Evolutionary conservation across 2,888 invertebrate genomes (phyloP).

Genomic region (Scelioninae gen. 2): DNA sequence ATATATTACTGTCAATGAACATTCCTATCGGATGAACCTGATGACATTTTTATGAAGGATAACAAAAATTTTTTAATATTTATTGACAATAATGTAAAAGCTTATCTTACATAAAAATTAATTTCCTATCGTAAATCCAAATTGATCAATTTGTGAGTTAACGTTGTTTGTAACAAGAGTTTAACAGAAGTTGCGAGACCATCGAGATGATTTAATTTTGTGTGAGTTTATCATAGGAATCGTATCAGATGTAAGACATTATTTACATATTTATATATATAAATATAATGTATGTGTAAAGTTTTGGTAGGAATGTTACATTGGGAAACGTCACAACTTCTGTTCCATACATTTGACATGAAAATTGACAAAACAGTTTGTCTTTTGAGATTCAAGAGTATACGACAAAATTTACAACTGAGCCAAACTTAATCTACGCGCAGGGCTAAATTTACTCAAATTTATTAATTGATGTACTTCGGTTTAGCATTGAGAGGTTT

Average conservation of each 20-base stretch:
- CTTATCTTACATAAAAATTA: neutral
- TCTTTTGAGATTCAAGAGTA: constrained; percentile 8
- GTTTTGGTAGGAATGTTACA: constrained; percentile 5
- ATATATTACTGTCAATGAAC: too few species aligned
- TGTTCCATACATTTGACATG: neutral
- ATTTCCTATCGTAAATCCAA: neutral
- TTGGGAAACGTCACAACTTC: constrained; percentile 2
- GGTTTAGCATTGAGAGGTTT: too few species aligned
- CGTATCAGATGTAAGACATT: neutral
- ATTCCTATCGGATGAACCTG: too few species aligned
- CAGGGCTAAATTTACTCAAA: too few species aligned
- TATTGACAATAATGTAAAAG: neutral
- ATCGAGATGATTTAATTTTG: neutral
- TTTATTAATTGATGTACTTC: too few species aligned
- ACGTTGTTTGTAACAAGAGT: neutral
- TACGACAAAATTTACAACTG: neutral
- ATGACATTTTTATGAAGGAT: too few species aligned
- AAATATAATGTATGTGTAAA: too few species aligned
- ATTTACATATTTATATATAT: neutral
- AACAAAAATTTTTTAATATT: too few species aligned
- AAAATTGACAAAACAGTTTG: constrained; percentile 2
- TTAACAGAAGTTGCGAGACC: neutral
- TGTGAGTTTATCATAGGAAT: neutral
- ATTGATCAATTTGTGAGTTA: neutral
- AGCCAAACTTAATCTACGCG: neutral